phyloP scores from a whole-genome alignment of 2,888 invertebrate species.

The Candidula unifasciata region DNA sequence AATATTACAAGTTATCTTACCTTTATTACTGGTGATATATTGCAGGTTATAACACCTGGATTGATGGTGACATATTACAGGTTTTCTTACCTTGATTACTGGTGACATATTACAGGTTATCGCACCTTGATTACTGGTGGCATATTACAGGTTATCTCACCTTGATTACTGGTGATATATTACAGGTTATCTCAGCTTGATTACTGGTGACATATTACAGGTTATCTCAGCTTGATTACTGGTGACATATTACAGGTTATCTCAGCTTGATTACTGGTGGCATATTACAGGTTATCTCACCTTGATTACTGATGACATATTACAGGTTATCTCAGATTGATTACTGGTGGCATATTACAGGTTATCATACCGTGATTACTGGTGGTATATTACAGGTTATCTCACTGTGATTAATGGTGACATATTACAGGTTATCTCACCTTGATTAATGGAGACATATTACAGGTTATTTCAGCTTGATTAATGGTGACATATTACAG shows the following conservation, averaged over 20 bases:
- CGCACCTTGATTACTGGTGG: too few species aligned
- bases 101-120: too few species aligned
- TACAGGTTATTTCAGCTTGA: constrained; percentile 33
- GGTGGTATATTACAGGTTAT: not conserved
- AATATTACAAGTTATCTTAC: too few species aligned
- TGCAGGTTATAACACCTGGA: too few species aligned
- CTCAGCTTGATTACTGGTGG: constrained; percentile 36
- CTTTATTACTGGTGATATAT: too few species aligned
- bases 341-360: not conserved
- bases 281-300: constrained; percentile 6
- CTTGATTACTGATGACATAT: constrained; percentile 24
- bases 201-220: not conserved
- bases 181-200: constrained; percentile 33
- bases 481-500: not conserved
- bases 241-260: not conserved
- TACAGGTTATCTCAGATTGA: constrained; percentile 32
- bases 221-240: constrained; percentile 34
- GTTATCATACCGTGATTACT: constrained; percentile 33
- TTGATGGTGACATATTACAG: too few species aligned
- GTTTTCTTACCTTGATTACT: too few species aligned
- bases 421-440: constrained; percentile 6
- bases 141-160: too few species aligned
- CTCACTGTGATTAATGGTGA: constrained; percentile 36
- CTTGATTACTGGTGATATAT: too few species aligned
- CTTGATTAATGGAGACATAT: constrained; percentile 25